A percentile compares a stretch with the other conserved stretches of the same genome.
phyloP scores from a whole-genome alignment of 2,888 invertebrate genomes.

The Plutella xylostella region DNA sequence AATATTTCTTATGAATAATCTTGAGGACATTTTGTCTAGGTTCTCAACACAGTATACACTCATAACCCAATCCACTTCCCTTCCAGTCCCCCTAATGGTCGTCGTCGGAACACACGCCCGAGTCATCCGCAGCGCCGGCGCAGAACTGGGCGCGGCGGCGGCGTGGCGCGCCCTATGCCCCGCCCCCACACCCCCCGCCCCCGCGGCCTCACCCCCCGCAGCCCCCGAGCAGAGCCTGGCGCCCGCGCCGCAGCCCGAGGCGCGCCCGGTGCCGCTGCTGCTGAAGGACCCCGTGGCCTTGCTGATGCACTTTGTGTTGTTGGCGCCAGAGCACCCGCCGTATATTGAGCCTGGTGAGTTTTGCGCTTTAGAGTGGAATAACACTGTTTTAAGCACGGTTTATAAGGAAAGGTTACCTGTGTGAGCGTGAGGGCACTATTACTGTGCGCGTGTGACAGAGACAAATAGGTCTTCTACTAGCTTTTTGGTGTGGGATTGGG shows the following conservation, averaged over 20 bases:
- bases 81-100: slow-evolving; percentile 86
- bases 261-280: slow-evolving; percentile 78
- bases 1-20: no score
- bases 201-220: slow-evolving; percentile 64
- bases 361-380: no score
- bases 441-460: no score
- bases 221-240: no score
- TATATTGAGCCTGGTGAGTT: slow-evolving; percentile 80
- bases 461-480: slow-evolving; percentile 69
- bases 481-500: slow-evolving; percentile 89
- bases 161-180: slow-evolving; percentile 30
- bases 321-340: slow-evolving; percentile 83
- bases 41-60: no score
- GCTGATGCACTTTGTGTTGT: slow-evolving; percentile 86
- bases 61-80: no score
- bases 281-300: slow-evolving; percentile 88
- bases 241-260: slow-evolving; percentile 34
- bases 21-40: no score
- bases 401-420: no score
- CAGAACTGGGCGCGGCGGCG: slow-evolving; percentile 30
- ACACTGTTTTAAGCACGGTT: no score
- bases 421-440: no score
- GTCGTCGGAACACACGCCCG: slow-evolving; percentile 89
- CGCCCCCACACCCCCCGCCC: slow-evolving; percentile 16
- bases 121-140: slow-evolving; percentile 66